Evolutionary conservation across 2,113 vertebrate genomes (phyloP), one percentile per base, ranked within the genome.

Genomic region (Passer domesticus): DNA sequence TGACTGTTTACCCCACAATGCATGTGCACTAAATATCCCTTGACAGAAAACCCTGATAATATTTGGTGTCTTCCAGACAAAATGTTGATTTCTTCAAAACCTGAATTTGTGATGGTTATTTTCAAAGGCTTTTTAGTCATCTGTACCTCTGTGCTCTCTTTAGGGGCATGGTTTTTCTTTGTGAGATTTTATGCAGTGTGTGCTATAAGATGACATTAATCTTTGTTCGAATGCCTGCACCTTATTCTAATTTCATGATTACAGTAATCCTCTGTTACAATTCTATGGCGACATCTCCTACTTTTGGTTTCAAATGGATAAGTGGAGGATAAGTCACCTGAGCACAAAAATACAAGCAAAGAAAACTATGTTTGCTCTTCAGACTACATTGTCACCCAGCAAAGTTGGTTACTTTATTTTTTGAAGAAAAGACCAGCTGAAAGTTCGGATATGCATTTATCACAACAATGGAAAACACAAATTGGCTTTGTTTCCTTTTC

Each of bases 381-480:
- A 56, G 81, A 96, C 60, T 23, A 83, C 6, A 52, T 20, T 35
- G 25, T 81, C 84, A 92, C 19, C 22, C 49, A 76, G 43, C 2
- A 87, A 81, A 96, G 79, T 21, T 63, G 77, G 59, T 66, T 69
- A 63, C 50, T 59, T 84, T 92, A 87, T 76, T 92, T 96, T 96
- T 86, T 91, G 43, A 97, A 96, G 72, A 66, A 87, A 93, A 84
- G 78, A 91, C 75, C 83, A 97, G 94, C 62, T 92, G 91, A 96
- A 98, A 98, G 91, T 98, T 98, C 95, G 96, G 90, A 95, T 93
- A 76, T 33, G 78, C 85, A 97, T 98, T 97, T 97, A 97, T 97
- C 97, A 98, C 86, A 97, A 92, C 95, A 96, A 96, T 89, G 85
- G 94, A 97, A 98, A 97, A 95, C 91, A 95, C 89, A 97, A 97